phyloP scores from a whole-genome alignment of 2,888 invertebrate genomes.

The Cerastoderma edule region DNA sequence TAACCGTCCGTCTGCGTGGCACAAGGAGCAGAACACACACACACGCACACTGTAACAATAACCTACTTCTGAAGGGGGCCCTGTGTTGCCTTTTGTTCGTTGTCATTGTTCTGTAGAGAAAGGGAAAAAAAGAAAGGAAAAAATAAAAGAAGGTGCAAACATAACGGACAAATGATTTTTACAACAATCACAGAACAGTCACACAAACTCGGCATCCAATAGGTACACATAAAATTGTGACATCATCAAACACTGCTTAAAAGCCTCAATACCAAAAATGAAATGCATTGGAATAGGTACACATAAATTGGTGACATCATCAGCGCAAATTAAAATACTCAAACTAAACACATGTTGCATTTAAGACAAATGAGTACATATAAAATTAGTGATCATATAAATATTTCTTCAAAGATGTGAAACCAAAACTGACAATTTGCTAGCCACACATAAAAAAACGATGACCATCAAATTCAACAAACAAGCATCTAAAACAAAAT shows the following conservation, averaged over 20 bases:
- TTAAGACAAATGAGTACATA: too few relatives aligned
- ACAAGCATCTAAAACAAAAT: too few relatives aligned
- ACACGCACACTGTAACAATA: conserved; percentile 24
- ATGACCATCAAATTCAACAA: too few relatives aligned
- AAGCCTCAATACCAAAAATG: too few relatives aligned
- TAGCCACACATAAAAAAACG: too few relatives aligned
- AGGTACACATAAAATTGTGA: neutral
- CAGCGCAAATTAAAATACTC: too few relatives aligned
- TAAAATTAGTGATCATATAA: too few relatives aligned
- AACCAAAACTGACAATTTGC: too few relatives aligned
- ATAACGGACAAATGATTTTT: conserved; percentile 39
- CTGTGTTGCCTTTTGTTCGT: conserved; percentile 55
- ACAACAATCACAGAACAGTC: conserved; percentile 9
- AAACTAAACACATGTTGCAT: conserved; percentile 10
- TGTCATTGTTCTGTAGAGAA: conserved; percentile 63
- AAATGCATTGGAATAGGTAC: neutral
- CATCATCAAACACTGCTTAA: neutral
- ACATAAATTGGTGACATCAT: too few relatives aligned
- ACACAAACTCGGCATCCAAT: neutral
- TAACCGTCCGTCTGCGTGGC: too few relatives aligned
- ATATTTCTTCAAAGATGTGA: too few relatives aligned
- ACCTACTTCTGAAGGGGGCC: conserved; percentile 63
- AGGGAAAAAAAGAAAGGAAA: conserved; percentile 33
- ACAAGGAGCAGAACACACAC: too few relatives aligned
- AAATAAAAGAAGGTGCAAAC: conserved; percentile 41